A percentile compares a stretch with the other conserved stretches of the same genome.
These are phyloP conservation scores for Phylloscopus collybita DNA, from an alignment of 2,797 vertebrate species.

Conservation along the genomic window DNA sequence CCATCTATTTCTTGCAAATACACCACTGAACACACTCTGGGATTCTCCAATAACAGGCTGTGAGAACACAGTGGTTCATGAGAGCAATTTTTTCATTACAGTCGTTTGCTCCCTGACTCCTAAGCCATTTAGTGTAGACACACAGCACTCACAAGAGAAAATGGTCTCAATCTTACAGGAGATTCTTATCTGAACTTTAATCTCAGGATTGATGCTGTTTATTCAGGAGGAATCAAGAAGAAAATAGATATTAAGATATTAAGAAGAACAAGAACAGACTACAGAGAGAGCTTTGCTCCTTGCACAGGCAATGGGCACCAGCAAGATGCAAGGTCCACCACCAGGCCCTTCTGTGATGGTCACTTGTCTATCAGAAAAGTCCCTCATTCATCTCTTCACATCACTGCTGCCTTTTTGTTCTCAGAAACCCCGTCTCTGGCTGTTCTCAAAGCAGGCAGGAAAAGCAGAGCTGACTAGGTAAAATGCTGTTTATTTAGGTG, in stretches of 20 bases:
- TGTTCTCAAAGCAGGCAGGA: not conserved
- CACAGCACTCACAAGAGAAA: not conserved
- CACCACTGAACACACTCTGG: not conserved
- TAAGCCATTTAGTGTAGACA: not conserved
- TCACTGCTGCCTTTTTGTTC: not conserved
- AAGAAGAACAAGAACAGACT: not conserved
- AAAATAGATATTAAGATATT: not conserved
- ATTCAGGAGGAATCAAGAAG: not conserved
- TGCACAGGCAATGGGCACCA: not conserved
- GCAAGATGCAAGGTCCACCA: not conserved
- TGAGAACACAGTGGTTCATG: not conserved
- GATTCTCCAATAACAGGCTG: not conserved
- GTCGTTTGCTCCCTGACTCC: not conserved
- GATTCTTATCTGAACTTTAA: not conserved
- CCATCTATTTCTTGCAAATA: constrained; percentile 9
- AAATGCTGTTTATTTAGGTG: not conserved
- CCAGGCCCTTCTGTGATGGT: not conserved
- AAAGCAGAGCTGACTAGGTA: constrained; percentile 17
- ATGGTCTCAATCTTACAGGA: not conserved
- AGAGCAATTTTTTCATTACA: not conserved
- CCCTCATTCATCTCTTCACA: not conserved
- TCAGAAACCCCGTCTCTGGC: not conserved
- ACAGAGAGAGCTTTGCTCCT: not conserved
- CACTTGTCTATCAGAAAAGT: not conserved
- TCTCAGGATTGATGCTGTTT: not conserved